Evolutionary conservation across 2,113 vertebrate species (phyloP).

Genomic region (Stigmatopora argus): DNA sequence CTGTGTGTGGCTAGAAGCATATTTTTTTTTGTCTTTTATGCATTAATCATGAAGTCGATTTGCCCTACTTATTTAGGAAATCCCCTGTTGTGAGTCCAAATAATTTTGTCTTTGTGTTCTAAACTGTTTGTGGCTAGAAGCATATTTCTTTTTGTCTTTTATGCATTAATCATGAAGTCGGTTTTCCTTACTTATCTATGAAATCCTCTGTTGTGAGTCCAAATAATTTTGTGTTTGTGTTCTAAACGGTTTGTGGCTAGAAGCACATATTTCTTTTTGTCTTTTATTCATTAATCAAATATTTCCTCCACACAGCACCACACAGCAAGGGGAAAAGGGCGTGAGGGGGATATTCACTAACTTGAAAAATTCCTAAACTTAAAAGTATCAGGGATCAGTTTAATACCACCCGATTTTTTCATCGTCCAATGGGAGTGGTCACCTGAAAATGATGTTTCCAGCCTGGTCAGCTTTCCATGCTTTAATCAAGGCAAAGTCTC

Average conservation of each 20-base stretch:
- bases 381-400: neutral
- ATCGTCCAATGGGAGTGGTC: constrained; percentile 7
- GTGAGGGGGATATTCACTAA: neutral
- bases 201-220: no score
- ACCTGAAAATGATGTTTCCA: constrained; percentile 96
- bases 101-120: neutral
- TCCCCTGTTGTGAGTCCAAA: no score
- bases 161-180: no score
- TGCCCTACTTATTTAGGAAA: no score
- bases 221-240: neutral
- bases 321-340: no score
- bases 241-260: neutral
- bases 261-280: neutral
- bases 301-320: no score
- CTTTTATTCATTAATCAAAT: no score
- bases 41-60: no score
- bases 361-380: neutral
- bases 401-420: neutral
- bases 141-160: no score
- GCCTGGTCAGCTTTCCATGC: constrained; percentile 95
- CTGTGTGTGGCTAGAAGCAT: no score
- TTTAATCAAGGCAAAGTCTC: constrained; percentile 92
- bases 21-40: no score
- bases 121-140: neutral
- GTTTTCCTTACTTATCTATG: no score